Percentiles rank a stretch among this genome's conserved stretches.
Conservation (phyloP, 2,888 invertebrate species). For the Hemithea aestivaria region DNA sequence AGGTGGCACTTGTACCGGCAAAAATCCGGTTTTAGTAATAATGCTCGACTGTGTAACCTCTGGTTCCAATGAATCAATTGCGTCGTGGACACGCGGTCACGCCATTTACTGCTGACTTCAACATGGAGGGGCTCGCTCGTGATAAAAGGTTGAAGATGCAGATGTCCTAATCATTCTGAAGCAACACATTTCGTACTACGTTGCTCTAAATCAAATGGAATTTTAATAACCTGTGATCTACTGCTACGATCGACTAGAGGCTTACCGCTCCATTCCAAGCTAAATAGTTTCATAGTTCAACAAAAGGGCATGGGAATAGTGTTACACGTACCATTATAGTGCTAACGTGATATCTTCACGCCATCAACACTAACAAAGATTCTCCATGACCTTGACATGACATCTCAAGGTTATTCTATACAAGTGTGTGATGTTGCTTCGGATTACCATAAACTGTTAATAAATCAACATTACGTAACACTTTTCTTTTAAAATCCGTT, state of each 20-base stretch:
- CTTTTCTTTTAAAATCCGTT: constrained; percentile 23
- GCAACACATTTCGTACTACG: constrained; percentile 1
- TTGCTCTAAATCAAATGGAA: not conserved
- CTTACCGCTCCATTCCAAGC: constrained; percentile 8
- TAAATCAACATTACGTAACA: constrained; percentile 28
- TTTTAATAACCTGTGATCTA: too few species aligned
- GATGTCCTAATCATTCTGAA: constrained; percentile 11
- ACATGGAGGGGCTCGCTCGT: constrained; percentile 10
- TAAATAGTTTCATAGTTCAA: too few species aligned
- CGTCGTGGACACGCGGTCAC: constrained; percentile 27
- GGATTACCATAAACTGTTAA: constrained; percentile 31
- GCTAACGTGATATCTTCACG: constrained; percentile 26
- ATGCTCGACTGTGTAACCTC: constrained; percentile 37
- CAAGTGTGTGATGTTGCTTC: constrained; percentile 25
- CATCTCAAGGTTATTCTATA: constrained; percentile 42
- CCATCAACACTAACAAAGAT: constrained; percentile 30
- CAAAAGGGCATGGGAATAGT: too few species aligned
- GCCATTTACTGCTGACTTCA: constrained; percentile 24
- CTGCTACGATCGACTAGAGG: too few species aligned
- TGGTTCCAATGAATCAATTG: constrained; percentile 36
- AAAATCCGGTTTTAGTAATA: constrained; percentile 51
- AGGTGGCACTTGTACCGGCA: constrained; percentile 45
- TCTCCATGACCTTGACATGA: constrained; percentile 54
- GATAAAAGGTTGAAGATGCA: constrained; percentile 7
- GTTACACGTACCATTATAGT: too few species aligned